Evolutionary conservation across 2,888 invertebrate species (phyloP).

Genomic region (Diloba caeruleocephala): DNA sequence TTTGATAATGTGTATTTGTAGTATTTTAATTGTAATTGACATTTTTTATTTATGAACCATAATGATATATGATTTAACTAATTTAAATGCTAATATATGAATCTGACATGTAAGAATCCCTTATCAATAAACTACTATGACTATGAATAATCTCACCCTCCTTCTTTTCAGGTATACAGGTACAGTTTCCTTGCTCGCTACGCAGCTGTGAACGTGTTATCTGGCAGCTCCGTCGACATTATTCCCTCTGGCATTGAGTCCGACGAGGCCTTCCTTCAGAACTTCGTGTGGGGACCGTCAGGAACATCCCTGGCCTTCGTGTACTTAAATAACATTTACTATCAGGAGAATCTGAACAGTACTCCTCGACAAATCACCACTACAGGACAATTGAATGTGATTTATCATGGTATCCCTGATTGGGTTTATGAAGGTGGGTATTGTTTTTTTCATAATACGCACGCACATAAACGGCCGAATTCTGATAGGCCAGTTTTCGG

Average conservation of each 20-base stretch:
- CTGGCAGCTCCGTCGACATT: conserved; percentile 75
- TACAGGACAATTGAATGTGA: conserved; percentile 89
- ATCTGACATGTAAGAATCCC: too few relatives aligned
- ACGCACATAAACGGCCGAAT: too few relatives aligned
- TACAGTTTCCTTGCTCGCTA: conserved; percentile 94
- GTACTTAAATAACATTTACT: conserved; percentile 93
- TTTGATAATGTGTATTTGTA: too few relatives aligned
- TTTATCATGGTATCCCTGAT: conserved; percentile 96
- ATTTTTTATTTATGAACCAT: too few relatives aligned
- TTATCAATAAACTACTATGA: too few relatives aligned
- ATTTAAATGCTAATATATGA: too few relatives aligned
- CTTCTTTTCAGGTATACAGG: conserved; percentile 92
- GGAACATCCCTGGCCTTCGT: conserved; percentile 93
- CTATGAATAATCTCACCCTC: too few relatives aligned
- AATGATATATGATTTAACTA: too few relatives aligned
- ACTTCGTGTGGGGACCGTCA: conserved; percentile 93
- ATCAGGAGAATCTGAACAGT: conserved; percentile 87
- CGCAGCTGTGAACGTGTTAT: conserved; percentile 90
- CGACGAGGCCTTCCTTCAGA: conserved; percentile 89
- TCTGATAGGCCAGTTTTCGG: too few relatives aligned
- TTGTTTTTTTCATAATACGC: too few relatives aligned
- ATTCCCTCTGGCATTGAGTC: conserved; percentile 63
- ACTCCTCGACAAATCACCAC: conserved; percentile 89
- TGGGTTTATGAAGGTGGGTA: conserved; percentile 97
- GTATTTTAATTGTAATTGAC: too few relatives aligned